These are phyloP conservation scores for Molanna angustata DNA, from an alignment of 2,888 invertebrate species.

Conservation along the genomic window DNA sequence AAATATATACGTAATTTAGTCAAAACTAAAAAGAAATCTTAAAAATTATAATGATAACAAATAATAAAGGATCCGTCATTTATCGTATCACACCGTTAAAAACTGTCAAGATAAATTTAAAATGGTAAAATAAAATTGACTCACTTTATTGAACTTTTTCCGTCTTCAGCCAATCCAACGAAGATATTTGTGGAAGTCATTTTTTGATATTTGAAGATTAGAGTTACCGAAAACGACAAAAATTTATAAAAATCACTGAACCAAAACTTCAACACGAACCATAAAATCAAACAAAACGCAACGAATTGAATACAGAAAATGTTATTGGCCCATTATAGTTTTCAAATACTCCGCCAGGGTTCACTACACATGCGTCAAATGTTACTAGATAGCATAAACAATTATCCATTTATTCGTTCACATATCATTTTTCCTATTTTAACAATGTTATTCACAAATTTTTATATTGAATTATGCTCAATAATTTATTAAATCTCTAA, in stretches of 20 bases:
- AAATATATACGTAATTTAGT: too few relatives aligned
- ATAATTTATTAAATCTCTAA: too few relatives aligned
- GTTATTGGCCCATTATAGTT: constrained; percentile 25
- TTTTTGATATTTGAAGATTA: constrained; percentile 33
- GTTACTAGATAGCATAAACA: constrained; percentile 10
- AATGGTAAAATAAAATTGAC: constrained; percentile 36
- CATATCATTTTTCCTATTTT: too few relatives aligned
- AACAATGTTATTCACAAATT: too few relatives aligned
- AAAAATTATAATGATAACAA: too few relatives aligned
- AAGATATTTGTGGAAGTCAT: constrained; percentile 65
- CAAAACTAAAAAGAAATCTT: too few relatives aligned
- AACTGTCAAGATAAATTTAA: constrained; percentile 19
- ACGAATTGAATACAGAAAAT: constrained; percentile 18
- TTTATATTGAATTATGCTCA: too few relatives aligned
- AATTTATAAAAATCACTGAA: constrained; percentile 20
- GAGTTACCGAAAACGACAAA: constrained; percentile 15
- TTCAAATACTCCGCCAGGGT: constrained; percentile 25
- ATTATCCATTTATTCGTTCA: too few relatives aligned
- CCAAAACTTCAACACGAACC: constrained; percentile 15
- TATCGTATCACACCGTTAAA: constrained; percentile 6
- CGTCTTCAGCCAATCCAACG: constrained; percentile 57
- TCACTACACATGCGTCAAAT: constrained; percentile 18
- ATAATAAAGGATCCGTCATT: too few relatives aligned
- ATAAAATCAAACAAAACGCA: constrained; percentile 28
- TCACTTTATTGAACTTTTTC: constrained; percentile 65